Evolutionary conservation across 2,888 invertebrate genomes (phyloP).

Genomic region (Apeira syringaria): DNA sequence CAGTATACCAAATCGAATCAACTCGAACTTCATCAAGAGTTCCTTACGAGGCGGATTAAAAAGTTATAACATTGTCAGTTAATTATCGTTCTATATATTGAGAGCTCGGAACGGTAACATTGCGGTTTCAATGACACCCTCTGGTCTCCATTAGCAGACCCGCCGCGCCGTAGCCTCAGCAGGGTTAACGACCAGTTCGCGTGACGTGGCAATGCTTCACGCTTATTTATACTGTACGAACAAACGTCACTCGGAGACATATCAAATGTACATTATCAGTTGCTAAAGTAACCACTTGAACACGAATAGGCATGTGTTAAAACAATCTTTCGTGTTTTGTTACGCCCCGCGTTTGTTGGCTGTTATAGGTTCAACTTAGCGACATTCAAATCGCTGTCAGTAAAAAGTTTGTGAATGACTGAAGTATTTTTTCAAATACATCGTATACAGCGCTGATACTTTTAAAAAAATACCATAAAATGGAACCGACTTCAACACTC

Average conservation of each 20-base stretch:
- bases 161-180: too few relatives aligned
- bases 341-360: constrained; percentile 11
- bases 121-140: constrained; percentile 71
- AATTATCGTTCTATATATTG: constrained; percentile 62
- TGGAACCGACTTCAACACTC: too few relatives aligned
- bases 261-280: constrained; percentile 75
- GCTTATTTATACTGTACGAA: constrained; percentile 77
- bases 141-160: constrained; percentile 68
- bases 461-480: too few relatives aligned
- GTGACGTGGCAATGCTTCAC: constrained; percentile 70
- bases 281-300: constrained; percentile 30
- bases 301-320: constrained; percentile 20
- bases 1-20: too few relatives aligned
- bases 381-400: neutral
- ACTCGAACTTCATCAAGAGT: too few relatives aligned
- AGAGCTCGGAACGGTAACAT: constrained; percentile 54
- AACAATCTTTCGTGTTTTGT: constrained; percentile 14
- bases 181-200: constrained; percentile 78
- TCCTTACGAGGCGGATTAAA: constrained; percentile 23
- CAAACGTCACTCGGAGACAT: constrained; percentile 71
- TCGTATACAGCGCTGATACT: too few relatives aligned
- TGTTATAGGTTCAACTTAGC: neutral
- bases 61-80: constrained; percentile 39
- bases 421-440: too few relatives aligned
- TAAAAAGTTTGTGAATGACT: too few relatives aligned